These are phyloP conservation scores for Blera fallax DNA, from an alignment of 2,888 invertebrate species.

Conservation along the genomic window DNA sequence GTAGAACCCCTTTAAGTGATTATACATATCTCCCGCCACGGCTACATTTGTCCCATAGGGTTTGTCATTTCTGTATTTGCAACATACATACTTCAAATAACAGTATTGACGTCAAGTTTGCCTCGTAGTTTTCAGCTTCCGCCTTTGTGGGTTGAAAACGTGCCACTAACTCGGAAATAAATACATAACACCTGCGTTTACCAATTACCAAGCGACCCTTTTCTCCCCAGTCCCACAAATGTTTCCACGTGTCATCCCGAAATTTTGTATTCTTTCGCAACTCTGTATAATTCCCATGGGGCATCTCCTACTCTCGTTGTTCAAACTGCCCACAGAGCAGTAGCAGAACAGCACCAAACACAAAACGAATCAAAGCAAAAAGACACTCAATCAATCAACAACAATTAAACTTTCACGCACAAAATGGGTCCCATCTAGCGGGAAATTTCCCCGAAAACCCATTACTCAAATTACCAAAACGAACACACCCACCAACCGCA, in stretches of 20 bases:
- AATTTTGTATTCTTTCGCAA: not conserved
- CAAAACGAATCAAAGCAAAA: slow-evolving; percentile 8
- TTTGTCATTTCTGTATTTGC: no score
- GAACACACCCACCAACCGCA: not conserved
- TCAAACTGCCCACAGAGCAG: not conserved
- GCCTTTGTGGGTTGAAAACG: no score
- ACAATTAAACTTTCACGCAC: slow-evolving; percentile 35
- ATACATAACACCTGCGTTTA: no score
- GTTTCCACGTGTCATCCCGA: not conserved
- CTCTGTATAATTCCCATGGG: no score
- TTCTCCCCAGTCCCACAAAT: not conserved
- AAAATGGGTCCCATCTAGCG: not conserved
- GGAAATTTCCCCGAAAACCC: slow-evolving; percentile 2
- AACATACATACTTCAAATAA: no score
- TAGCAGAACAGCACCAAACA: not conserved
- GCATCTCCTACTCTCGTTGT: not conserved
- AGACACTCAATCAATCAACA: slow-evolving; percentile 27
- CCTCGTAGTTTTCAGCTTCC: no score
- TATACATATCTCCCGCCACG: no score
- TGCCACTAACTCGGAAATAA: no score
- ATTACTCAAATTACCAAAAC: slow-evolving; percentile 22
- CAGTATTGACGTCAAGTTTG: no score
- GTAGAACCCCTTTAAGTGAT: no score
- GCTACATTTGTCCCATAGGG: no score
- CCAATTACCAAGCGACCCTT: no score